Evolutionary conservation across 2,888 invertebrate species (phyloP).

Genomic region (Oligia latruncula): DNA sequence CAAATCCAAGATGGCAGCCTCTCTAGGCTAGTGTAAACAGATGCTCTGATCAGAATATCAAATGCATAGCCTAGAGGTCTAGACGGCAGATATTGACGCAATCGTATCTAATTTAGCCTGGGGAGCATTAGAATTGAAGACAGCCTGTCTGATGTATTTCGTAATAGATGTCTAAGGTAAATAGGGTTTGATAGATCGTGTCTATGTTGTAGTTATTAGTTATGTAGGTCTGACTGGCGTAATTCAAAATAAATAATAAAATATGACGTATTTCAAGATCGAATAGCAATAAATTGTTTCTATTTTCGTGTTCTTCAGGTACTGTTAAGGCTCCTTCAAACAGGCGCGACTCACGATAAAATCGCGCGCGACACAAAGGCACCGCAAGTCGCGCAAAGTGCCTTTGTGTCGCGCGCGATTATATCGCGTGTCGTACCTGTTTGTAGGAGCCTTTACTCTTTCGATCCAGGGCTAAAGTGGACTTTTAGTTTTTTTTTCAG

Average conservation of each 20-base stretch:
- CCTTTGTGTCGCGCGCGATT: no score
- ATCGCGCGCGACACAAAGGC: no score
- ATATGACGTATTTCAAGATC: no score
- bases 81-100: constrained; percentile 42
- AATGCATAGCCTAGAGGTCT: constrained; percentile 41
- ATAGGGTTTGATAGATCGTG: neutral
- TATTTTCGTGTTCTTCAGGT: no score
- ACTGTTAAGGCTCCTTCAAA: no score
- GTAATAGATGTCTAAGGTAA: neutral
- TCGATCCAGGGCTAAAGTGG: no score
- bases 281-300: no score
- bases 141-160: constrained; percentile 5
- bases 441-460: no score
- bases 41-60: constrained; percentile 45
- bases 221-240: neutral
- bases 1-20: constrained; percentile 18
- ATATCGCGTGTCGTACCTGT: no score
- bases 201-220: neutral
- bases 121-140: constrained; percentile 29
- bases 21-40: constrained; percentile 17
- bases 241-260: neutral
- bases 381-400: no score
- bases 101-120: constrained; percentile 38
- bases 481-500: no score
- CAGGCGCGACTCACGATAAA: no score